Evolutionary conservation across 2,888 invertebrate genomes (phyloP), one percentile per base, ranked within the genome.

Genomic region (Cerastis rubricosa): DNA sequence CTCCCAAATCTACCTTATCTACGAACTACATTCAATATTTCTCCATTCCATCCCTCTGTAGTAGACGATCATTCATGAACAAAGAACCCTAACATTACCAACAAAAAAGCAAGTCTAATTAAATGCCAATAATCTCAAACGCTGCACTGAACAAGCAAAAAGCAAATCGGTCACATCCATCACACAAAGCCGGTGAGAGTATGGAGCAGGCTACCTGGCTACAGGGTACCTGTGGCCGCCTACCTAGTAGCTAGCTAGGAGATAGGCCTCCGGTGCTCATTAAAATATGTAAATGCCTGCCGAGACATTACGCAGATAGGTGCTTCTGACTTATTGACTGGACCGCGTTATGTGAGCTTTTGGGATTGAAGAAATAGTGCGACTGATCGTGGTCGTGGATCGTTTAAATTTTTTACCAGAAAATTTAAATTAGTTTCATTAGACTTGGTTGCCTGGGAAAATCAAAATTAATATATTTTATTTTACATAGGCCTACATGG

Each of bases 221-320:
- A 86, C 83, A 80, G 85, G 87, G 83, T 88, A 86, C 84, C 85
- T 85, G 81, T 69, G 83, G 57, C 78, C 78, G 87, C 88, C 89
- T 88, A 88, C 80, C 68, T 82, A 80, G 89, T 89, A 88, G 86
- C 84, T 85, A 84, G 88, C 85, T 86, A 85, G 88, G 90, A 94
- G 96, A 96, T 96, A 96, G 95, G 93, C 93, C 91, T 88, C 88
- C 91, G 88, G 91, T 91, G 94, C 96, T 96, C 96, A 96, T 96
- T 96, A 96, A 96, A 96, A 96, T 96, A 96, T 96, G 96, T 96
- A 96, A 96, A 96, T 96, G 94, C 90, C 88, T 89, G 90, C 91
- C 88, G 93, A 95, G 96, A 95, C 96, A 96, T 96, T 96, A 96
- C 96, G 95, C 93, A 96, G 96, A 96, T 96, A 96, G 95, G 95